These are phyloP conservation scores for Beaufortia kweichowensis DNA, from an alignment of 2,113 vertebrate species.

Conservation along the genomic window DNA sequence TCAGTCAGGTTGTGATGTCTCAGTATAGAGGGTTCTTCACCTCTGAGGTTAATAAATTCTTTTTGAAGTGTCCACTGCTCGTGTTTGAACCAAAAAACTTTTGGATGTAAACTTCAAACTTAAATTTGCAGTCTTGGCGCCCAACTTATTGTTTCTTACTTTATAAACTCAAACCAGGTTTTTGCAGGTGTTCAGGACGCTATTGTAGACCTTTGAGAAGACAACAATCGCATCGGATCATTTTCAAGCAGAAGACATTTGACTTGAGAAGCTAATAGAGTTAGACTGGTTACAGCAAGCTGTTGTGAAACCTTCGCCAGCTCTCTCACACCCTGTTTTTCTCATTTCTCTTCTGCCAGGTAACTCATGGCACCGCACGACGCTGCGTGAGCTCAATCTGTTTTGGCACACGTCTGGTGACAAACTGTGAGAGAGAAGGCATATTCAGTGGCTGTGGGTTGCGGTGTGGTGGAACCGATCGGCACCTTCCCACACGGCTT, in stretches of 20 bases:
- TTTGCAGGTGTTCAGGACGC: background rate
- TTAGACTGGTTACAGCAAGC: background rate
- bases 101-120: background rate
- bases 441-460: conserved; percentile 23
- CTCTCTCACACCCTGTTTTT: background rate
- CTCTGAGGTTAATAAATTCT: background rate
- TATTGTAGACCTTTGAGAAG: background rate
- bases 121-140: background rate
- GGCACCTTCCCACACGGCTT: conserved; percentile 42
- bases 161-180: background rate
- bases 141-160: too few relatives aligned
- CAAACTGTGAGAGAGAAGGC: conserved; percentile 32
- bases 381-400: conserved; percentile 48
- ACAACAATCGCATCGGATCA: background rate
- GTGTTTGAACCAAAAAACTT: background rate
- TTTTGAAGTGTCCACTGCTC: background rate
- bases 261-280: conserved; percentile 5
- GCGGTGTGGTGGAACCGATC: conserved; percentile 41
- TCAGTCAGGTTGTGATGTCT: background rate
- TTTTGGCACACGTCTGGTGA: conserved; percentile 27
- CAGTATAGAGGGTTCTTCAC: background rate
- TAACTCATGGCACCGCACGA: conserved; percentile 28
- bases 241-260: background rate
- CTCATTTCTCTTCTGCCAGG: conserved; percentile 8
- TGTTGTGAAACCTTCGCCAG: background rate